Conservation (phyloP, 2,113 vertebrate genomes). For the Hemicordylus capensis region DNA sequence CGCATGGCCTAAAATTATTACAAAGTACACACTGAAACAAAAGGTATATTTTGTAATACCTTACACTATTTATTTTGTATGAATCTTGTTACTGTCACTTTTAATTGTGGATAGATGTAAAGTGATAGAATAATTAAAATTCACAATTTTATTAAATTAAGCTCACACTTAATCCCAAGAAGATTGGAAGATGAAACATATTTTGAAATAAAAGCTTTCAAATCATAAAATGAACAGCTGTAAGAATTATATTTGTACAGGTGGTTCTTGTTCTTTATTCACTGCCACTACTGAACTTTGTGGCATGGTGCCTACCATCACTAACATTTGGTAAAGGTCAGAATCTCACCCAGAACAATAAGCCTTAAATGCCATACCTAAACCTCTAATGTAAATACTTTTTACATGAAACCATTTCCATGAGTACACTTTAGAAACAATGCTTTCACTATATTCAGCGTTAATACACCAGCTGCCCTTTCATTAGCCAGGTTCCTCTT, state of each 20-base stretch:
- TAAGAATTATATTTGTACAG: background rate
- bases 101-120: background rate
- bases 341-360: background rate
- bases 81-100: background rate
- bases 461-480: no score
- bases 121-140: conserved; percentile 4
- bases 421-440: background rate
- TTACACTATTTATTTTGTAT: background rate
- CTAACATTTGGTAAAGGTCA: background rate
- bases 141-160: background rate
- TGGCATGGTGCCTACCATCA: background rate
- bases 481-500: no score
- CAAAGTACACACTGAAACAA: conserved; percentile 2
- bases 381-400: background rate
- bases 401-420: background rate
- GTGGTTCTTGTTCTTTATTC: background rate
- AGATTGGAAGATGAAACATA: background rate
- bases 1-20: no score
- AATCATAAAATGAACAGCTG: background rate
- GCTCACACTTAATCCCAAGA: background rate
- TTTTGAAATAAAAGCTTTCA: background rate
- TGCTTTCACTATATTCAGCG: no score
- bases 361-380: background rate
- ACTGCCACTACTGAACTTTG: background rate
- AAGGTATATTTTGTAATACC: background rate